A percentile compares a stretch with the other conserved stretches of the same genome.
These are phyloP conservation scores for Lampropteryx suffumata DNA, from an alignment of 2,888 invertebrate genomes.

Conservation along the genomic window DNA sequence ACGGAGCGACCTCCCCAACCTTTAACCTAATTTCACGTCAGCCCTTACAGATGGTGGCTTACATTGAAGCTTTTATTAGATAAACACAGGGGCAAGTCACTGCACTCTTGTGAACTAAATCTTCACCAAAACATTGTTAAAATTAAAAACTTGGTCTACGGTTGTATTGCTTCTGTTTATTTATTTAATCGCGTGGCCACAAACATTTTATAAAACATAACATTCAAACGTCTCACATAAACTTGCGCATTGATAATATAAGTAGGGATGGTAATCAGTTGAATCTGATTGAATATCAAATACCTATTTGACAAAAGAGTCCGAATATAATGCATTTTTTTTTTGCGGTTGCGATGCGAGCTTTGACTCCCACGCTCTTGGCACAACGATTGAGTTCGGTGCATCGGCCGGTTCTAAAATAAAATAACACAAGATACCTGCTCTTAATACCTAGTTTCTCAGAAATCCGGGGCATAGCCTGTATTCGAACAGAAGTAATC, in stretches of 20 bases:
- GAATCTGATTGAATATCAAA: not conserved
- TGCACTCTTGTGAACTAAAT: conserved; percentile 1
- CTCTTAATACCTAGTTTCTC: conserved; percentile 72
- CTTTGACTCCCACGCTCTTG: conserved; percentile 70
- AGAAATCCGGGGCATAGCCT: conserved; percentile 52
- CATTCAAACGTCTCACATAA: too few species aligned
- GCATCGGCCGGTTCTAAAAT: conserved; percentile 66
- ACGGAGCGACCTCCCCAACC: conserved; percentile 60
- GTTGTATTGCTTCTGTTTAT: too few species aligned
- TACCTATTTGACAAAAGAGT: not conserved
- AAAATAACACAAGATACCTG: conserved; percentile 68
- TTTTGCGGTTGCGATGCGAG: conserved; percentile 29
- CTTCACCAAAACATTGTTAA: not conserved
- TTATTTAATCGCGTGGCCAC: too few species aligned
- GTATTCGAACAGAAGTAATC: conserved; percentile 34
- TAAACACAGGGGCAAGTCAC: conserved; percentile 35
- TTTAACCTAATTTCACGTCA: conserved; percentile 67
- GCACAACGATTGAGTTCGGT: conserved; percentile 65
- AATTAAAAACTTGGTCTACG: not conserved
- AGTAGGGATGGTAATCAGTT: too few species aligned
- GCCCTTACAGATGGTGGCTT: conserved; percentile 59
- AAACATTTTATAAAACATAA: too few species aligned
- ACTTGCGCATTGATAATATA: too few species aligned
- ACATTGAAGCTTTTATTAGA: conserved; percentile 62
- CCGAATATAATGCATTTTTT: conserved; percentile 12